Conservation (phyloP, 64 coral and sea anemone species). For the Montipora efflorescens region DNA sequence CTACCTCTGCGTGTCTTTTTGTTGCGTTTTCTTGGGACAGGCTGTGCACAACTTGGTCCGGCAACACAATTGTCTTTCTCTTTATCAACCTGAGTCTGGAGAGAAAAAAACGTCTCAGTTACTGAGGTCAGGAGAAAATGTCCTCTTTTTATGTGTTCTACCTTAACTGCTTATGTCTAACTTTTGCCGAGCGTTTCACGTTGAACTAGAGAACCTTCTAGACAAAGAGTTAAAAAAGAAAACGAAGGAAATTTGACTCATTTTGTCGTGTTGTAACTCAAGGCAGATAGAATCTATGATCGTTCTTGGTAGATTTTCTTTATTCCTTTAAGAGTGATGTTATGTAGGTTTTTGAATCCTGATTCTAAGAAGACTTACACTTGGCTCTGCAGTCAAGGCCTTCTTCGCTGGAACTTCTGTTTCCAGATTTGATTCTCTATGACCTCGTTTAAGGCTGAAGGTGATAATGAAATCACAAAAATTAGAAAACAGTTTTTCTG, state of each 20-base stretch:
- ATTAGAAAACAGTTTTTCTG: not conserved
- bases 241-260: too few relatives aligned
- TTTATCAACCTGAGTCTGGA: not conserved
- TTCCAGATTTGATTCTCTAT: not conserved
- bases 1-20: slow-evolving; percentile 56
- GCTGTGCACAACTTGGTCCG: not conserved
- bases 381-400: not conserved
- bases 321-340: not conserved
- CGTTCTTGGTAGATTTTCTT: too few relatives aligned
- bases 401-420: not conserved
- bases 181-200: too few relatives aligned
- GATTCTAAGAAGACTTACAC: not conserved
- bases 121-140: too few relatives aligned
- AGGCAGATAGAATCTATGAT: too few relatives aligned
- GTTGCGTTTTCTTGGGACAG: not conserved
- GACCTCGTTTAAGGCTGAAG: slow-evolving; percentile 5
- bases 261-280: too few relatives aligned
- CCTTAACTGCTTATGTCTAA: too few relatives aligned
- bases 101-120: not conserved
- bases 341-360: not conserved
- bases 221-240: too few relatives aligned
- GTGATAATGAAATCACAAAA: not conserved
- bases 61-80: not conserved
- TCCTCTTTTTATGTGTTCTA: not conserved
- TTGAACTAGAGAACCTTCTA: too few relatives aligned